Evolutionary conservation across 2,888 invertebrate genomes (phyloP).

Genomic region (Papilio elwesi): DNA sequence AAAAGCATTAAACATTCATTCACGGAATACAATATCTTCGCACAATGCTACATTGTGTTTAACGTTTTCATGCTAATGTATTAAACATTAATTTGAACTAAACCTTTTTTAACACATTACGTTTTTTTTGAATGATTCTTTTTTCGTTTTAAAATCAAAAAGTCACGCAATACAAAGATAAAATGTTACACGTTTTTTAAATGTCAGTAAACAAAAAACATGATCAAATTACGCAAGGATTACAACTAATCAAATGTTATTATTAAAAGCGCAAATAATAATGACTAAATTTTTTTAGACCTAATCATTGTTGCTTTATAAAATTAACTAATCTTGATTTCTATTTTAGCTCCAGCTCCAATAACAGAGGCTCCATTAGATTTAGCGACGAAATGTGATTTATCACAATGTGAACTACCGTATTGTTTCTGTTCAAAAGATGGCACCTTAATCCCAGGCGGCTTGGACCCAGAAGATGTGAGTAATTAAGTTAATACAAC

Average conservation of each 20-base stretch:
- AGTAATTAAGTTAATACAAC: slow-evolving; percentile 46
- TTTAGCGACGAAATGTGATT: slow-evolving; percentile 91
- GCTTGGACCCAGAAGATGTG: slow-evolving; percentile 92
- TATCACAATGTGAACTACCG: slow-evolving; percentile 90
- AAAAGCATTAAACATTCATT: slow-evolving; percentile 40
- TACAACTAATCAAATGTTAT: too few relatives aligned
- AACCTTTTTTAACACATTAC: slow-evolving; percentile 9
- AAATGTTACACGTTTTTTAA: too few relatives aligned
- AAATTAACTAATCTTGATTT: background rate
- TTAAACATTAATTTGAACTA: background rate
- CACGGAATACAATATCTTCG: slow-evolving; percentile 36
- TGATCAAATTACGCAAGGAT: too few relatives aligned
- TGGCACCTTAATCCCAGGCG: slow-evolving; percentile 94
- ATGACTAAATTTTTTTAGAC: too few relatives aligned
- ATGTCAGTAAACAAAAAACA: too few relatives aligned
- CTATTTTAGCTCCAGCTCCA: slow-evolving; percentile 89
- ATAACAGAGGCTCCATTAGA: slow-evolving; percentile 92
- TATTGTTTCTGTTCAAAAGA: slow-evolving; percentile 97
- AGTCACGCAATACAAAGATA: too few relatives aligned
- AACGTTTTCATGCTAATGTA: slow-evolving; percentile 21
- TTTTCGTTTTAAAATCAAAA: background rate
- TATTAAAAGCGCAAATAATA: too few relatives aligned
- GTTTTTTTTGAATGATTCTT: background rate
- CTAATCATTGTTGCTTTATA: too few relatives aligned
- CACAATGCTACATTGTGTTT: slow-evolving; percentile 35